A percentile compares a stretch with the other conserved stretches of the same genome.
Evolutionary conservation across 2,888 invertebrate species (phyloP).

Genomic region (Achlya flavicornis): DNA sequence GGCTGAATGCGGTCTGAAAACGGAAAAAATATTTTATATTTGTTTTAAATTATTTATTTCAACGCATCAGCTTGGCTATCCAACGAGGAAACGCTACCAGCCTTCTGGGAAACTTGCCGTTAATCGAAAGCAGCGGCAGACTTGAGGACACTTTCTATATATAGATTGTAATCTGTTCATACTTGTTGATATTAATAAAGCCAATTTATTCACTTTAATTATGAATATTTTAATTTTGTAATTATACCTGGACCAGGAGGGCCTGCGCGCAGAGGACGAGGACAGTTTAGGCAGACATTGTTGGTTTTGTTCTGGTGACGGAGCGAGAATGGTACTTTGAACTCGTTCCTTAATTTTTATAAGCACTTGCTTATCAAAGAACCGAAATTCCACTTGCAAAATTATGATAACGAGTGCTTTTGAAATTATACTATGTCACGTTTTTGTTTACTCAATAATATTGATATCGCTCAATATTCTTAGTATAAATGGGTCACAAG

Average conservation of each 20-base stretch:
- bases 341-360: too few relatives aligned
- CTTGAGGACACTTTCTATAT: too few relatives aligned
- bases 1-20: slow-evolving; percentile 14
- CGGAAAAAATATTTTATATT: slow-evolving; percentile 7
- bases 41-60: not conserved
- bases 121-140: too few relatives aligned
- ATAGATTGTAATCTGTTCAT: too few relatives aligned
- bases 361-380: not conserved
- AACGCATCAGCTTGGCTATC: too few relatives aligned
- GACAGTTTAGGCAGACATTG: too few relatives aligned
- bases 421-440: not conserved
- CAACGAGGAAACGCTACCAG: too few relatives aligned
- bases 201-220: too few relatives aligned
- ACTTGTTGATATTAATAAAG: too few relatives aligned
- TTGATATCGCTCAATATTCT: not conserved
- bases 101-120: too few relatives aligned
- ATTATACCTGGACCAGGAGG: slow-evolving; percentile 9
- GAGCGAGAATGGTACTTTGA: too few relatives aligned
- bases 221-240: slow-evolving; percentile 1
- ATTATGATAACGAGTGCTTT: not conserved
- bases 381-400: not conserved
- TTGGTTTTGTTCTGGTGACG: not conserved
- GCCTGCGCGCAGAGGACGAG: too few relatives aligned
- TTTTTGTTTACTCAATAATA: not conserved
- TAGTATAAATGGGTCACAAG: not conserved